phyloP scores from a whole-genome alignment of 2,888 invertebrate species.

The Amphimallon solstitiale region DNA sequence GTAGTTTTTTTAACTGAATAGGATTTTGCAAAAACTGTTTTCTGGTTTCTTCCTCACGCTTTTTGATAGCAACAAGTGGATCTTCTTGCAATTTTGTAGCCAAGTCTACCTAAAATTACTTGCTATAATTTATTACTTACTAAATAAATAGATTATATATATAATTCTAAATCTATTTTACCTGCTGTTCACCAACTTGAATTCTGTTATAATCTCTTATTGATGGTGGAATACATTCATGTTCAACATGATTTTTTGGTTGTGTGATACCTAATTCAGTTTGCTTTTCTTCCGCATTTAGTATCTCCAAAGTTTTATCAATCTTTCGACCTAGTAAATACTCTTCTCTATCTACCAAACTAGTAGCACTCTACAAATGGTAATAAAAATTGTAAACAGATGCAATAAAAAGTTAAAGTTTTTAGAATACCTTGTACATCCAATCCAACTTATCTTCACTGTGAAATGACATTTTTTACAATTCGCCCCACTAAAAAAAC shows the following conservation, averaged over 20 bases:
- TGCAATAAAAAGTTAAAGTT: conserved; percentile 14
- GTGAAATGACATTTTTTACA: conserved; percentile 50
- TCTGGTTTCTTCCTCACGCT: conserved; percentile 88
- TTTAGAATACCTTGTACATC: conserved; percentile 81
- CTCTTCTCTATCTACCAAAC: conserved; percentile 82
- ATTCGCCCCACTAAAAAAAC: too few species aligned
- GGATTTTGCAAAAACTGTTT: conserved; percentile 91
- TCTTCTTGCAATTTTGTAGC: conserved; percentile 92
- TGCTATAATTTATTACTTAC: background rate
- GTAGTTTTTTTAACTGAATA: conserved; percentile 85
- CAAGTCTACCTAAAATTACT: conserved; percentile 79
- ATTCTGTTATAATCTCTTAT: conserved; percentile 65
- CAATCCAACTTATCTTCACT: conserved; percentile 77
- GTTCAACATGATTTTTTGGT: conserved; percentile 75
- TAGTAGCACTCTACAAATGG: conserved; percentile 67
- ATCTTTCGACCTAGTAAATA: conserved; percentile 86
- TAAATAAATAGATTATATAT: background rate
- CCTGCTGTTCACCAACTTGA: conserved; percentile 53
- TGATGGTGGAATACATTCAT: conserved; percentile 82
- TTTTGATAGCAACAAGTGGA: conserved; percentile 88
- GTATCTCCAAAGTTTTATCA: conserved; percentile 81
- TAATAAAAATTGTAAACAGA: conserved; percentile 26
- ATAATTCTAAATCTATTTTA: background rate
- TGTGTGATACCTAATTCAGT: conserved; percentile 58
- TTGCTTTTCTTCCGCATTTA: conserved; percentile 69